Evolutionary conservation across 2,888 invertebrate species (phyloP), one percentile per base, ranked within the genome.

Genomic region (Tenthredo livida): DNA sequence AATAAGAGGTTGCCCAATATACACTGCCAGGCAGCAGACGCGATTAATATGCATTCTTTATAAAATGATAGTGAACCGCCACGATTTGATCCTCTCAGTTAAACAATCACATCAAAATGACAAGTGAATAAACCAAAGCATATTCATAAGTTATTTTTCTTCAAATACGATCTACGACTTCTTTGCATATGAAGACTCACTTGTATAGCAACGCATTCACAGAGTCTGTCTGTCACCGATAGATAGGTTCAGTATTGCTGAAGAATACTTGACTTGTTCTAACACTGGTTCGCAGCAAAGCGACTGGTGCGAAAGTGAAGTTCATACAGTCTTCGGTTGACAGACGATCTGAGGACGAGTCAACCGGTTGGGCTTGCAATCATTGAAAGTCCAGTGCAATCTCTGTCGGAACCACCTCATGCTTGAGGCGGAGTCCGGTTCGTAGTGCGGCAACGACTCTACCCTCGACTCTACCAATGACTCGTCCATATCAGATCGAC

Each of bases 401-500:
- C 37, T 83, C 61, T 37, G 43, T 83, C 67, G 50, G 43, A 17
- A 40, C 80, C 80, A 80, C 40, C 37, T 80, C 50, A 61, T 61
- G 33, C 80, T 80, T 40, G 83, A 70, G 70, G 50, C 67, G 29
- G 33, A 83, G 67, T 67, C 70, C 83, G 83, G 83, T 70, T 65
- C 43, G 67, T 61, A 83, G 83, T 29, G 61, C 67, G 47, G 50
- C 70, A 70, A 83, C 65, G 83, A 83, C 83, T 70, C 47, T 65
- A 83, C 83, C 70, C 50, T 70, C 65, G 83, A 83, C 83, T 70
- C 47, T 65, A 83, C 83, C 67, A 83, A 83, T 83, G 83, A 84
- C 85, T 80, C 67, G 82, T 70, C 70, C 80, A 10, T 85, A 85
- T 85, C 85, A 85, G 85, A 85, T 85, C 67, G 67, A 82, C 77